Evolutionary conservation across 2,888 invertebrate genomes (phyloP), one percentile per base, ranked within the genome.

Genomic region (Salpingus planirostris): DNA sequence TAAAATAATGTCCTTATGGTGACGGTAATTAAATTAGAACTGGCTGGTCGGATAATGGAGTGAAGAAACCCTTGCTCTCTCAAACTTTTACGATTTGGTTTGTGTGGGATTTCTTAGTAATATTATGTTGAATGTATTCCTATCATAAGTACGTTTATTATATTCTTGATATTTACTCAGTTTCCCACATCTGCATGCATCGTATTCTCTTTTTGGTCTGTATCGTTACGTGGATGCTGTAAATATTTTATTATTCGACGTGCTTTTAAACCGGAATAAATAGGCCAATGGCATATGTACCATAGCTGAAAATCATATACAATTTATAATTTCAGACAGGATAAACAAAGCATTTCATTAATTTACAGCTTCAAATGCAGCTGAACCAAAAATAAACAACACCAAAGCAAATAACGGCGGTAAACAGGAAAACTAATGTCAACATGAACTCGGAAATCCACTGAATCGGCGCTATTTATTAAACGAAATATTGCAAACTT

Each of bases 311-410:
- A 52, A 52, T 52, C 46, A 49, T 49, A 51, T 46, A 52, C 48
- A 53, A 54, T 53, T 54, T 47, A 53, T 53, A 54, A 52, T 52
- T 49, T 49, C 46, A 38, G 43, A 36, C 38, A 36, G 46, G 41
- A 48, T 47, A 54, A 53, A 52, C 52, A 53, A 48, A 49, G 48
- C 52, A 36, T 53, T 51, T 45, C 51, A 50, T 54, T 51, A 53
- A 53, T 54, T 53, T 54, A 51, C 49, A 49, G 40, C 49, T 43
- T 45, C 49, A 43, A 50, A 52, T 52, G 48, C 50, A 53, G 50
- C 54, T 51, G 51, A 49, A 49, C 54, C 49, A 42, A 52, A 53
- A 52, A 52, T 50, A 50, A 53, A 52, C 50, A 46, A 42, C 45
- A 43, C 36, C 33, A 28, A 50, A 52, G 50, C 45, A 52, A 54